Base-by-base conservation (phyloP, 2,888 invertebrate genomes). In the Elmis aenea region DNA sequence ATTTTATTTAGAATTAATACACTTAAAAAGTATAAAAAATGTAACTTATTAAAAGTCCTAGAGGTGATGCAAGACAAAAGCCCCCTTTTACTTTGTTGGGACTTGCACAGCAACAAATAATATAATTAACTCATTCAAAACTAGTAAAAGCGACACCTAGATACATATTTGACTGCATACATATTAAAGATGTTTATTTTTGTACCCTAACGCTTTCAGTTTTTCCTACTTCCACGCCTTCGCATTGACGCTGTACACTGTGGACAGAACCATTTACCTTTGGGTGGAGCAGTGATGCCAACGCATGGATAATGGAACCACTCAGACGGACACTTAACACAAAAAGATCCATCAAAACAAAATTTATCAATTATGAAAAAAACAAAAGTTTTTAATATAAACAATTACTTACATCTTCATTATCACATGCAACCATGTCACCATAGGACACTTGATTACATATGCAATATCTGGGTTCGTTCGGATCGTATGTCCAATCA, bases 221-320 rank as follows among this genome's bases (percentile, higher is more conserved):
- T 86, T 69, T 87, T 87, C 51, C 88, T 76, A 58, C 85, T 83
- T 24, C 87, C 81, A 40, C 89, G 78, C 49, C 90, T 79, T 46
- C 87, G 84, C 85, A 90, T 88, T 40, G 86, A 84, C 46, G 83
- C 79, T 36, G 85, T 83, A 68, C 99, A 99, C 59, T 91, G 90
- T 0, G 95, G 94, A 66, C 99, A 99, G 68, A 89, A 97, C 99
- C 99, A 99, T 68, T 96, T 96, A 35, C 96, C 95, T 67, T 94
- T 93, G 0, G 99, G 97, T 24, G 95, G 90, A 34, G 92, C 89
- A 0, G 89, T 87, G 51, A 99, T 89, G 28, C 91, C 92, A 30
- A 99, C 97, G 67, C 99, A 99, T 3, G 89, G 89, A 71, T 96
- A 97, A 72, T 99, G 97, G 72, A 97, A 99, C 99, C 99, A 99